Evolutionary conservation across 2,888 invertebrate genomes (phyloP), one percentile per base, ranked within the genome.

Genomic region (Diplazon laetatorius): DNA sequence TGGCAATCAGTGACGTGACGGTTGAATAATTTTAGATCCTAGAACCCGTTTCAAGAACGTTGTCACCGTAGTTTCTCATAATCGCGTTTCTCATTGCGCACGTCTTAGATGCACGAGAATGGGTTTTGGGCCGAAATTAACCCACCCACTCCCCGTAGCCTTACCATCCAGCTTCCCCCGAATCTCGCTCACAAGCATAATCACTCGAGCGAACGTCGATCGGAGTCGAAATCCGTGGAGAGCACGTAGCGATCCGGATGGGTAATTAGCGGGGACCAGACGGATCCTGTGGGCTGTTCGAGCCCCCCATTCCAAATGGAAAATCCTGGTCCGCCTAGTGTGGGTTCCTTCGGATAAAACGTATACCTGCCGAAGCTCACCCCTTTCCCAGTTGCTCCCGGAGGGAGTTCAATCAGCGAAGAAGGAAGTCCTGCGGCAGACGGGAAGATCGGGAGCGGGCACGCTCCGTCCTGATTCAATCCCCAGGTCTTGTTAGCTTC

Each of bases 381-480:
- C 79, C 30, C 30, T 6, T 30, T 6, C 6, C 6, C 30, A 6
- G 4, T 6, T 30, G 4, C 30, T 30, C 30, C 2, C 76, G 68
- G 68, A 76, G 72, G 72, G 75, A 68, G 79, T 76, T 79, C 79
- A 79, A 79, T 79, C 78, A 78, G 78, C 52, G 68, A 22, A n/a
- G 25, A 30, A 55, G 71, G 18, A 60, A 55, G 48, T 44, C 39
- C 30, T 52, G 30, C 25, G 39, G 68, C 63, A 62, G 59, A 60
- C n/a, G 50, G 65, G 55, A 46, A 59, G 78, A 78, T 68, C 68
- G 50, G n/a, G n/a, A 50, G 68, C 71, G 70, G 30, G 65, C 65
- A 75, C 62, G 52, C 85, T 85, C 83, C 81, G 85, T 84, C 86
- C 84, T 85, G 86, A 86, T 86, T 86, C 86, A 86, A 86, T 86